Conservation (phyloP, 2,888 invertebrate species). For the Agrotis puta region DNA sequence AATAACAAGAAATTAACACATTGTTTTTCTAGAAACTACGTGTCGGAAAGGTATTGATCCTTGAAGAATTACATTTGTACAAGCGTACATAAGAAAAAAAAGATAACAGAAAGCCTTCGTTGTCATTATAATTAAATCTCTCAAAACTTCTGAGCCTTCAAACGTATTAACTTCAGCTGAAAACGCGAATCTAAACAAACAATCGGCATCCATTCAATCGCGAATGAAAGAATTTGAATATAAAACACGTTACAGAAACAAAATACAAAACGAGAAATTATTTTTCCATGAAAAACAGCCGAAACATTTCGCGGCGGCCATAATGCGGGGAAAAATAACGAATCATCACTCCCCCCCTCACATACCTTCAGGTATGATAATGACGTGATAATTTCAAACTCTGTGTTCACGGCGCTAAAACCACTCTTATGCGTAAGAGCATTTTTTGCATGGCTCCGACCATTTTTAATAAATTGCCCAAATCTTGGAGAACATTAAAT, state of each 20-base stretch:
- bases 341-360: constrained; percentile 55
- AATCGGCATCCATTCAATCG: constrained; percentile 49
- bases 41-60: background rate
- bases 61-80: too few relatives aligned
- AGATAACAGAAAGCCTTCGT: background rate
- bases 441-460: too few relatives aligned
- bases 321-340: constrained; percentile 66
- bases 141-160: constrained; percentile 1
- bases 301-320: constrained; percentile 57
- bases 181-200: constrained; percentile 22
- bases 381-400: too few relatives aligned
- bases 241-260: constrained; percentile 41
- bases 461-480: too few relatives aligned
- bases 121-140: background rate
- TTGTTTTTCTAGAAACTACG: too few relatives aligned
- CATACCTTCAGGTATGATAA: constrained; percentile 60
- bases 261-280: constrained; percentile 49
- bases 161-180: constrained; percentile 23
- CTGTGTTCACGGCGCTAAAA: too few relatives aligned
- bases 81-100: too few relatives aligned
- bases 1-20: too few relatives aligned
- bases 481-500: too few relatives aligned
- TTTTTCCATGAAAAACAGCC: constrained; percentile 57
- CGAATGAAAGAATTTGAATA: constrained; percentile 53
- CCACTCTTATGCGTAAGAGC: too few relatives aligned